Conservation (phyloP, 2,113 vertebrate genomes). For the Ceratotherium simum region DNA sequence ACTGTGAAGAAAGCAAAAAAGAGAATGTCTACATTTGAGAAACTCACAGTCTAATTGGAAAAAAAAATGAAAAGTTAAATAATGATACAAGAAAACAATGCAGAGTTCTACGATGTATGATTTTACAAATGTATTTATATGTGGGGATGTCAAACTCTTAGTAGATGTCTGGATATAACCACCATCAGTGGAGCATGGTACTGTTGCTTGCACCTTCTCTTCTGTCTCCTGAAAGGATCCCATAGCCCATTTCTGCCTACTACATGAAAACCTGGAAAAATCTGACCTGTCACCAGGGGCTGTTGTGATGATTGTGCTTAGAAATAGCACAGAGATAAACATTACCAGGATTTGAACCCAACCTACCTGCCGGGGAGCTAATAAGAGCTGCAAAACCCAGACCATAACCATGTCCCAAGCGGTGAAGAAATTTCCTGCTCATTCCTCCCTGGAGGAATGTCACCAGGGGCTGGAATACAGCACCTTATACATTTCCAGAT, state of each 20-base stretch:
- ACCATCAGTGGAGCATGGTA: background rate
- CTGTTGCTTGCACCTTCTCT: background rate
- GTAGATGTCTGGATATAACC: background rate
- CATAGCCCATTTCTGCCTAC: background rate
- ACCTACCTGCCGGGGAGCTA: background rate
- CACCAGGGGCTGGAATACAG: background rate
- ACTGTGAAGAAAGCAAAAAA: background rate
- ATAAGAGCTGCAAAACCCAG: background rate
- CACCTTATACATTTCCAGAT: background rate
- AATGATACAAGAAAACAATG: background rate
- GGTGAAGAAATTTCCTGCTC: background rate
- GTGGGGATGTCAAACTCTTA: background rate
- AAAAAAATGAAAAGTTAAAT: conserved; percentile 33
- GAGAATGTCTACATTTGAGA: background rate
- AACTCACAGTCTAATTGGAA: background rate
- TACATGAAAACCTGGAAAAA: background rate
- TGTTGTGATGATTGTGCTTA: background rate
- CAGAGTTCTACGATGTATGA: background rate
- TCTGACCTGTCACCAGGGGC: background rate
- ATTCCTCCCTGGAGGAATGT: background rate
- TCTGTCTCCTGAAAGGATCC: background rate
- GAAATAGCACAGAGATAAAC: conserved; percentile 43
- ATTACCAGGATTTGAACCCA: background rate
- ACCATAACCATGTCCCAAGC: background rate
- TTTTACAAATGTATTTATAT: background rate